Percentiles rank a stretch among this genome's conserved stretches.
These are phyloP conservation scores for Tenualosa thibaudeaui DNA, from an alignment of 2,797 vertebrate genomes.

Conservation along the genomic window DNA sequence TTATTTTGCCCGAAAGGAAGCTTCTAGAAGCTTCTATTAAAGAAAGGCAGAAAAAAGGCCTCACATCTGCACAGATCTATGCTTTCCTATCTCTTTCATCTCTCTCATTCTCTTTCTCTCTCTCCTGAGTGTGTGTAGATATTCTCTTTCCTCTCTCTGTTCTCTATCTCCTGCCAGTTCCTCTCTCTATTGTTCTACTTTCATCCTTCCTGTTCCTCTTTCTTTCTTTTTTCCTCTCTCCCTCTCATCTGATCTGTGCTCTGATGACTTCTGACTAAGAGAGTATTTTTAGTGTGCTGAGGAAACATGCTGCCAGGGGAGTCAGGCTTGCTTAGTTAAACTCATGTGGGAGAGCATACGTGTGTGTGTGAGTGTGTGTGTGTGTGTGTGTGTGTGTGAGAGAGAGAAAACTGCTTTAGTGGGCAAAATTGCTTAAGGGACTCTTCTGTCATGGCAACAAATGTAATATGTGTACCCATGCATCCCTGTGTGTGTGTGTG, in stretches of 20 bases:
- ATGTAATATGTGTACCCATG: not conserved
- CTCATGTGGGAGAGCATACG: conserved; percentile 30
- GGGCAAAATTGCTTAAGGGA: conserved; percentile 13
- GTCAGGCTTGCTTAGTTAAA: conserved; percentile 3
- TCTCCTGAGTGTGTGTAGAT: not conserved
- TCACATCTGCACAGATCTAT: not conserved
- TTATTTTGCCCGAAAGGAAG: not conserved
- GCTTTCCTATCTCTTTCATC: not conserved
- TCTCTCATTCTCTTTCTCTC: not conserved
- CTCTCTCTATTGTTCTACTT: not conserved
- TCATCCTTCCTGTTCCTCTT: not conserved
- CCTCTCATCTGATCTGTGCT: not conserved
- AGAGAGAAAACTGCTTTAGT: conserved; percentile 26
- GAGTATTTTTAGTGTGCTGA: not conserved
- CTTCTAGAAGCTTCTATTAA: not conserved
- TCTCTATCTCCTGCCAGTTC: not conserved
- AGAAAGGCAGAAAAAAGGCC: not conserved
- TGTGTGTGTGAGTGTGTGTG: conserved; percentile 36
- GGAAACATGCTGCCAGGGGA: not conserved
- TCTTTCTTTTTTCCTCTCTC: not conserved
- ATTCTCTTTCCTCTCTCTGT: conserved; percentile 1
- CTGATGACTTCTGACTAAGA: conserved; percentile 31
- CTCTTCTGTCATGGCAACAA: not conserved
- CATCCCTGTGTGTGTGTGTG: conserved; percentile 31
- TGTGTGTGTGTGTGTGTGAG: not conserved